Percentiles rank a stretch among this genome's conserved stretches.
Conservation (phyloP, 2,797 vertebrate species). For the Intellagama lesueurii region DNA sequence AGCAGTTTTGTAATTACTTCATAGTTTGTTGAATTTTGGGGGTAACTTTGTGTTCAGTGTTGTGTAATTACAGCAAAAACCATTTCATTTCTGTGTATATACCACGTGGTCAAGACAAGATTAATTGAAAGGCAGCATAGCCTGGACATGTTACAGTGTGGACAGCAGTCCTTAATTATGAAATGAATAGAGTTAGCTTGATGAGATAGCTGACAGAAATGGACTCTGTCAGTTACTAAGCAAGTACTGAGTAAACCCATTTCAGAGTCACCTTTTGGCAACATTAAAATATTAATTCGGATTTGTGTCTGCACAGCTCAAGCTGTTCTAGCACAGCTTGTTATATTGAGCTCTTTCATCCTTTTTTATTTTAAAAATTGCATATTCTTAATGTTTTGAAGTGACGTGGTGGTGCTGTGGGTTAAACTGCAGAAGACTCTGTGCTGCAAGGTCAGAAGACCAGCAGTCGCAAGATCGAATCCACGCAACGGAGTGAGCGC, state of each 20-base stretch:
- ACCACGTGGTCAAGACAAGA: background rate
- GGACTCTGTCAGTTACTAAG: background rate
- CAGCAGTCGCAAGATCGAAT: too few species aligned
- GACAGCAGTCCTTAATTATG: constrained; percentile 10
- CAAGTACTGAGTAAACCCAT: constrained; percentile 6
- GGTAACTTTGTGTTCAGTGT: background rate
- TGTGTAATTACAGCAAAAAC: background rate
- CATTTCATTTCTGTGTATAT: background rate
- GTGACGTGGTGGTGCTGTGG: too few species aligned
- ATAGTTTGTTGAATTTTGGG: background rate
- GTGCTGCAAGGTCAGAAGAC: too few species aligned
- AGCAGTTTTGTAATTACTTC: background rate
- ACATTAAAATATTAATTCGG: constrained; percentile 11
- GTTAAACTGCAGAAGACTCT: too few species aligned
- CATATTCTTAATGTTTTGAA: constrained; percentile 1
- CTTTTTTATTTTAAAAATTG: background rate
- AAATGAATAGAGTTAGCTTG: constrained; percentile 6
- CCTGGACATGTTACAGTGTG: background rate
- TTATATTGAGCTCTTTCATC: background rate
- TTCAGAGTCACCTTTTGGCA: constrained; percentile 2
- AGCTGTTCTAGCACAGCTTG: background rate
- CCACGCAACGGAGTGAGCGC: too few species aligned
- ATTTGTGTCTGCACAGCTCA: background rate
- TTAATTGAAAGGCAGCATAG: background rate
- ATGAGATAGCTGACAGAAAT: constrained; percentile 15